These are phyloP conservation scores for Pelodytes ibericus DNA, from an alignment of 2,797 vertebrate species.

Conservation along the genomic window DNA sequence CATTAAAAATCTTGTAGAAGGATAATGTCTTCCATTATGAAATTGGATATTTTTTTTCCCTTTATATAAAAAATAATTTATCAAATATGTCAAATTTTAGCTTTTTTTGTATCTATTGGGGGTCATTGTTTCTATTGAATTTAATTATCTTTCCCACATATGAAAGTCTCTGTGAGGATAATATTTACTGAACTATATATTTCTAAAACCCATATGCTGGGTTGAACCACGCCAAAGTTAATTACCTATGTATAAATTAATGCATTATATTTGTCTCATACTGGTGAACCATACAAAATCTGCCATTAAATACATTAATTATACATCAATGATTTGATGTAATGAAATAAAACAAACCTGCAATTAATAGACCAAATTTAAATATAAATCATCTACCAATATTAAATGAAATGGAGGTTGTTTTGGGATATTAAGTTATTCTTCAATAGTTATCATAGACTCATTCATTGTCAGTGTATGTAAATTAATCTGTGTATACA, in stretches of 20 bases:
- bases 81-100: not conserved
- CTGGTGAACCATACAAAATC: conserved; percentile 47
- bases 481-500: too few relatives aligned
- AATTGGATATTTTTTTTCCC: too few relatives aligned
- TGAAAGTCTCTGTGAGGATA: conserved; percentile 12
- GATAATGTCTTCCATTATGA: not conserved
- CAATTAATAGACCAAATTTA: conserved; percentile 44
- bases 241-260: conserved; percentile 39
- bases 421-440: not conserved
- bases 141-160: too few relatives aligned
- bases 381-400: conserved; percentile 21
- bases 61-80: not conserved
- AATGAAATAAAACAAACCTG: conserved; percentile 31
- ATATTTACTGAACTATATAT: conserved; percentile 23
- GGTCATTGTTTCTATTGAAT: conserved; percentile 13
- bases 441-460: too few relatives aligned
- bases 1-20: not conserved
- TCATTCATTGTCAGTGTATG: too few relatives aligned
- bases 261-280: conserved; percentile 37
- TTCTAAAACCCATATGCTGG: conserved; percentile 6
- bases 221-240: conserved; percentile 41
- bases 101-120: not conserved
- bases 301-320: conserved; percentile 46
- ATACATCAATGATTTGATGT: conserved; percentile 36
- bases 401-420: not conserved